Evolutionary conservation across 92 coral and sea anemone genomes (phyloP), one percentile per base, ranked within the genome.

Genomic region (Epizoanthus rinbou): DNA sequence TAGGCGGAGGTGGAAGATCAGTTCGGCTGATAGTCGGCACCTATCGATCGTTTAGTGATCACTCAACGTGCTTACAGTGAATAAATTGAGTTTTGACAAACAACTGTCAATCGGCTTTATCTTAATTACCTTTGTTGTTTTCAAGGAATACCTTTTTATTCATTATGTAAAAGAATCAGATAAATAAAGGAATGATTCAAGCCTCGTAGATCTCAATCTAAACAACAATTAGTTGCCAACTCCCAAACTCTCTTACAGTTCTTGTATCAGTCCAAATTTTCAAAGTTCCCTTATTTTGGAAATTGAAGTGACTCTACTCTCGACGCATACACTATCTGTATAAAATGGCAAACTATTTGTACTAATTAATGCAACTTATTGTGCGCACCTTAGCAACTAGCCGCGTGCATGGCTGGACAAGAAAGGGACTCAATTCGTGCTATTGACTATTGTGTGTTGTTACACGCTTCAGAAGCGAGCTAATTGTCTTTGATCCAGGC

Each of bases 401-500:
- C 82, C 72, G 82, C 82, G 4, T 24, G 58, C 82, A 35, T 78
- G 39, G 64, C 14, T 59, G 82, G 22, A 54, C 37, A 62, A 58
- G 82, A 60, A 78, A 59, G 69, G 64, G 43, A 35, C 7, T 19
- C 66, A 75, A 76, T 62, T 15, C 14, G 24, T 58, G 24, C 67
- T 47, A 47, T 37, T 37, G 43, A 17, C 67, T 47, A 47, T 37
- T 37, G 43, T 37, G 2, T 37, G 43, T 54, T 75, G 33, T 19
- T 59, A 11, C 82, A 76, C 82, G 82, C 69, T 76, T 60, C 69
- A 14, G 18, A 58, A 75, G 68, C 10, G 23, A 69, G 24, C 56
- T 57, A 75, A 75, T 75, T 75, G 23, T 17, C 53, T 78, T 78
- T 78, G 82, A 78, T 72, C 43, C 58, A 21, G 8, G 56, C 82